A percentile compares a stretch with the other conserved stretches of the same genome.
Conservation (phyloP, 2,797 vertebrate genomes). For the Anas georgica region DNA sequence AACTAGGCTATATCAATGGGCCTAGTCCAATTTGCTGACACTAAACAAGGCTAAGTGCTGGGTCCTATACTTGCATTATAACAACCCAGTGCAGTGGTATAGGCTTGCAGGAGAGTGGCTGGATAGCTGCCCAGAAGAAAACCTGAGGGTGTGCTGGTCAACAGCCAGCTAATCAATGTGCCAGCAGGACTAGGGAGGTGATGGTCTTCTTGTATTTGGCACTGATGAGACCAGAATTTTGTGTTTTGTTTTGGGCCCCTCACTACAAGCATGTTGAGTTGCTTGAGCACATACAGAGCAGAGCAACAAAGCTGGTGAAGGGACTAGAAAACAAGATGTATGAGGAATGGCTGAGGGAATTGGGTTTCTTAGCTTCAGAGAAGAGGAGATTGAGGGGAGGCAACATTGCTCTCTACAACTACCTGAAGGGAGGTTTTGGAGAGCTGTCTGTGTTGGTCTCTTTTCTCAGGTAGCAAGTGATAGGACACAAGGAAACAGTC, state of each 20-base stretch:
- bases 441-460: not conserved
- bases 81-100: too few species aligned
- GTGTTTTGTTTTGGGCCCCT: not conserved
- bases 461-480: not conserved
- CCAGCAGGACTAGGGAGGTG: not conserved
- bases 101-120: not conserved
- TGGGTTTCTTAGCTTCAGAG: not conserved
- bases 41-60: not conserved
- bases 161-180: not conserved
- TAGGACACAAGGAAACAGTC: not conserved
- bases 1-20: not conserved
- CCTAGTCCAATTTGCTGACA: not conserved
- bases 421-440: not conserved
- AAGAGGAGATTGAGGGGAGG: not conserved
- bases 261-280: not conserved
- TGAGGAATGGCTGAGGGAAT: not conserved
- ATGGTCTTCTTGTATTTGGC: not conserved
- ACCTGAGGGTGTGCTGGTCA: not conserved
- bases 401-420: not conserved
- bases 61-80: not conserved
- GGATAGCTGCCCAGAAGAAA: not conserved
- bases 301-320: not conserved
- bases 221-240: not conserved
- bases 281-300: not conserved
- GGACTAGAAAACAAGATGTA: not conserved